phyloP scores from a whole-genome alignment of 2,113 vertebrate species.

The Rhea pennata region DNA sequence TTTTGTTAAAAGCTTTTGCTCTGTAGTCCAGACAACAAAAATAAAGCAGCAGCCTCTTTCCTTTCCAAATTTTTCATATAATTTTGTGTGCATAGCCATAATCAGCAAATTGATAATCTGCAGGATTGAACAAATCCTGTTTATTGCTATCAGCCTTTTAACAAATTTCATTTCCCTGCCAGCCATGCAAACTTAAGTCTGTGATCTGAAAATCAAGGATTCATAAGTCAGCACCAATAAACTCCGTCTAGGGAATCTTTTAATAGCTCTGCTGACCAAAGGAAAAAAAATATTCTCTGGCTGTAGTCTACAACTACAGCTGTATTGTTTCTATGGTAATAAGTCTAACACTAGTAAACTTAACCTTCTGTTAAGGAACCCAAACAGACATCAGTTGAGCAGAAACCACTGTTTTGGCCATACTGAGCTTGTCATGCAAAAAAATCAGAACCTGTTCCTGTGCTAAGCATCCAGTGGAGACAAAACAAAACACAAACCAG shows the following conservation, averaged over 20 bases:
- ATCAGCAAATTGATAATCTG: neutral
- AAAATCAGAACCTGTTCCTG: neutral
- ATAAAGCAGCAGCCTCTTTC: neutral
- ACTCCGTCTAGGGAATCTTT: neutral
- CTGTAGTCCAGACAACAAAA: neutral
- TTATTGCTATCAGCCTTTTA: neutral
- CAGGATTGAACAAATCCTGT: neutral
- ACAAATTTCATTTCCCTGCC: neutral
- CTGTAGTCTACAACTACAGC: neutral
- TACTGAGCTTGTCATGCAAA: no score
- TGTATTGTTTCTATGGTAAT: neutral
- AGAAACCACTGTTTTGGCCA: neutral
- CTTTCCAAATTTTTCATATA: neutral
- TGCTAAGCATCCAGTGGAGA: neutral
- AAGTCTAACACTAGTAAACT: no score
- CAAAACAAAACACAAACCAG: no score
- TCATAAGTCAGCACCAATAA: neutral
- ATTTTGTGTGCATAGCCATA: neutral
- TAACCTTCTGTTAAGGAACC: no score
- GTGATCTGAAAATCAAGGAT: neutral
- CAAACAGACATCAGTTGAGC: neutral
- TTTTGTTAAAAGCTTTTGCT: neutral
- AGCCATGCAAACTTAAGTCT: accelerated
- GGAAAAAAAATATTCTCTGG: neutral
- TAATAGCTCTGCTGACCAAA: neutral